Evolutionary conservation across 2,113 vertebrate genomes (phyloP), one percentile per base, ranked within the genome.

Genomic region (Microcebus jonahi): DNA sequence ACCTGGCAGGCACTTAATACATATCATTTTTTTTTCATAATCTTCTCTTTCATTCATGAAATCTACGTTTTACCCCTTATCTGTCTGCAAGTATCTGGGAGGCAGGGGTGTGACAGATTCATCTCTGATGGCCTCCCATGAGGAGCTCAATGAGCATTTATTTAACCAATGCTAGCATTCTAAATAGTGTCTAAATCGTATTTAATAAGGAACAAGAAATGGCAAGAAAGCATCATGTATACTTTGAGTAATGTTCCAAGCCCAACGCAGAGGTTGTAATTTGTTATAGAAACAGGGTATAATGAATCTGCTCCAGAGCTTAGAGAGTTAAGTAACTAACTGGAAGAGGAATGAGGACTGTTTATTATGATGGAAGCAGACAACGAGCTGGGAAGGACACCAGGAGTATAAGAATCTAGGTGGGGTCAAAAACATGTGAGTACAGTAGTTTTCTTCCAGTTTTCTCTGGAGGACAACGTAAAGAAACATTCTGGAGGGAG

Each of bases 311-410:
- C 93, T 98, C 97, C 94, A 25, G 96, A 89, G 85, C 53, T 91
- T 93, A 95, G 59, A 96, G 97, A 88, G 95, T 96, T 95, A 98
- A 98, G 94, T 96, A 97, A 95, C 71, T 79, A n/a, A 93, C 94
- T 79, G 79, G 91, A 97, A 97, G 95, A 97, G 90, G 93, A 97
- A 97, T 97, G 90, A 97, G 89, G 97, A 97, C 97, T 95, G 91
- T 97, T 98, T 98, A 70, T 92, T 88, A 85, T 36, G 59, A 95
- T 96, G 63, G 90, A 98, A 97, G 95, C 71, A 85, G 92, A 84
- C 84, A 96, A n/a, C 53, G 77, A 94, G 3, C 48, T 88, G 34
- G 73, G 65, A 50, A 75, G 39, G 29, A 68, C 23, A 2, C 9
- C 81, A 91, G 1, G 1, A 85, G 80, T 75, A 63, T 57, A 94